phyloP scores from a whole-genome alignment of 2,888 invertebrate species.

The Pseudococcus viburni region DNA sequence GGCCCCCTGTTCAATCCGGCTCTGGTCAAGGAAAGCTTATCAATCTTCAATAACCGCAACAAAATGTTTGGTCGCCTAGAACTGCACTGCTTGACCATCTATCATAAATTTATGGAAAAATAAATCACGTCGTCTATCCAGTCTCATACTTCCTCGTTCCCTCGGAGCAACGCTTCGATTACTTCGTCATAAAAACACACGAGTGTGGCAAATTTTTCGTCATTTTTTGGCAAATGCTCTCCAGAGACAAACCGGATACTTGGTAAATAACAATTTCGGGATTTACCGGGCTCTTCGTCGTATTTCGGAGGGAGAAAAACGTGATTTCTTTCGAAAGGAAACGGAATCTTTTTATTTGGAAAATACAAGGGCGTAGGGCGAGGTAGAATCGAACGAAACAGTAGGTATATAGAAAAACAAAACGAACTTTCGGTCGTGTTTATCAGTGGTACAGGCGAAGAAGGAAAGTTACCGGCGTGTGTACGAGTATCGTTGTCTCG shows the following conservation, averaged over 20 bases:
- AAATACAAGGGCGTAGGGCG: neutral
- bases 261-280: slow-evolving; percentile 32
- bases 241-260: slow-evolving; percentile 25
- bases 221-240: slow-evolving; percentile 47
- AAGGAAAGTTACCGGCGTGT: neutral
- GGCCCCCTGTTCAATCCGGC: no score
- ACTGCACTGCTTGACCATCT: no score
- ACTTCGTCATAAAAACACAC: neutral
- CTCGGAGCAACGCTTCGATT: neutral
- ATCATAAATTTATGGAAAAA: neutral
- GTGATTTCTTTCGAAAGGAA: slow-evolving; percentile 58
- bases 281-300: neutral
- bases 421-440: slow-evolving; percentile 14
- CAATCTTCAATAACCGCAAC: no score
- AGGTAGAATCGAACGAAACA: neutral
- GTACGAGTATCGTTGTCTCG: slow-evolving; percentile 21
- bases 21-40: no score
- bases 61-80: no score
- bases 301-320: neutral
- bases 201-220: neutral
- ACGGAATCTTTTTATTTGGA: slow-evolving; percentile 57
- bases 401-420: neutral
- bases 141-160: neutral
- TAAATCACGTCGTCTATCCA: neutral
- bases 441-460: neutral